A percentile compares a stretch with the other conserved stretches of the same genome.
phyloP scores from a whole-genome alignment of 2,888 invertebrate species.

The Spialia ferax region DNA sequence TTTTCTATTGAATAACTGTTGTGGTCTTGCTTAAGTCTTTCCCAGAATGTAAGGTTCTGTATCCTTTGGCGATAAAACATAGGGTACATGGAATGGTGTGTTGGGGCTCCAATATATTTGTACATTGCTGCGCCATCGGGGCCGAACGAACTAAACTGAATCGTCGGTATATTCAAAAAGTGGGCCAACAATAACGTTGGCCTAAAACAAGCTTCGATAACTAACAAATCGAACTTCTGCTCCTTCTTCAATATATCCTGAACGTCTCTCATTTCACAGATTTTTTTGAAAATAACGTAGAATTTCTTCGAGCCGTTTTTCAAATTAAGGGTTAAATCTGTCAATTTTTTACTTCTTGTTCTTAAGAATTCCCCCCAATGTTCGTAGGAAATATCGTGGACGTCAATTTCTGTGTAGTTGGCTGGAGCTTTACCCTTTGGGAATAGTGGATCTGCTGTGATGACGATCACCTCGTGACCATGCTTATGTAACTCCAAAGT shows the following conservation, averaged over 20 bases:
- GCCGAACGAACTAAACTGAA: slow-evolving; percentile 45
- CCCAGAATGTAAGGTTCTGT: background rate
- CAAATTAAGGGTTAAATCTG: no score
- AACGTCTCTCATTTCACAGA: background rate
- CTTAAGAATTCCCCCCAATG: background rate
- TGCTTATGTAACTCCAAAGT: no score
- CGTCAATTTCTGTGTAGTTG: slow-evolving; percentile 1
- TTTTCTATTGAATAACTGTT: slow-evolving; percentile 10
- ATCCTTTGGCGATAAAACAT: slow-evolving; percentile 12
- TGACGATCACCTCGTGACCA: background rate
- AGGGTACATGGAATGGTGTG: slow-evolving; percentile 38
- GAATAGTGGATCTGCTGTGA: slow-evolving; percentile 5
- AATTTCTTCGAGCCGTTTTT: no score
- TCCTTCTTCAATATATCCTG: slow-evolving; percentile 20
- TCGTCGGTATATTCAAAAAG: slow-evolving; percentile 47
- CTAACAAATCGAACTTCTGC: slow-evolving; percentile 46
- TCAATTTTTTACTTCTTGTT: no score
- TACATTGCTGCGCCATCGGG: slow-evolving; percentile 29
- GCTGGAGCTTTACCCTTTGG: background rate
- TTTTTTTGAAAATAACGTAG: background rate
- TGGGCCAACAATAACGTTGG: slow-evolving; percentile 39
- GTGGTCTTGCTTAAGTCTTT: slow-evolving; percentile 1
- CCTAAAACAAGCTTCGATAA: background rate
- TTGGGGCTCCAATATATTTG: slow-evolving; percentile 48
- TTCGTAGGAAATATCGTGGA: background rate